phyloP scores from a whole-genome alignment of 2,113 vertebrate genomes.

The Oxyura jamaicensis region DNA sequence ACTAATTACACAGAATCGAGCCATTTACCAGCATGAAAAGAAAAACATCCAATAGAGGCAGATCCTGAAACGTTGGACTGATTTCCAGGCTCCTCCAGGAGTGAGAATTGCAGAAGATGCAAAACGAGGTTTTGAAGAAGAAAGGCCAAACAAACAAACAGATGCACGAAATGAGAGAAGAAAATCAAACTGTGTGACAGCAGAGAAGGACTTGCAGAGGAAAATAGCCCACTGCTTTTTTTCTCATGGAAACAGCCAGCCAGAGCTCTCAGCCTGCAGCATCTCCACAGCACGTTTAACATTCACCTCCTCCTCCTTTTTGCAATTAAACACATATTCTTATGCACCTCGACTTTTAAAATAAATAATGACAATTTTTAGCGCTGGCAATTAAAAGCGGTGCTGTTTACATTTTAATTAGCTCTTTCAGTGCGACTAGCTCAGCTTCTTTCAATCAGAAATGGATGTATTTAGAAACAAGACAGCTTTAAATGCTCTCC shows the following conservation, averaged over 20 bases:
- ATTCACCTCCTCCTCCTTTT: slow-evolving; percentile 52
- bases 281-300: slow-evolving; percentile 2
- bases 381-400: slow-evolving; percentile 30
- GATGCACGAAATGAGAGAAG: background rate
- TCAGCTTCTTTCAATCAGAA: slow-evolving; percentile 60
- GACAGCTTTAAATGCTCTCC: background rate
- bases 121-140: background rate
- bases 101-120: background rate
- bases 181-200: background rate
- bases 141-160: background rate
- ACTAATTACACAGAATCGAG: slow-evolving; percentile 35
- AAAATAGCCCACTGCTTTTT: background rate
- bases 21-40: slow-evolving; percentile 4
- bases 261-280: slow-evolving; percentile 8
- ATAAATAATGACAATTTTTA: slow-evolving; percentile 67
- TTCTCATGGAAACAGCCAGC: background rate
- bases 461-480: slow-evolving; percentile 47
- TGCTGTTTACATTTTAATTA: slow-evolving; percentile 47
- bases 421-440: slow-evolving; percentile 34
- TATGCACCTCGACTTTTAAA: slow-evolving; percentile 53
- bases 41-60: slow-evolving; percentile 32
- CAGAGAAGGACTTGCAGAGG: background rate
- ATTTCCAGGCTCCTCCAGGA: slow-evolving; percentile 5
- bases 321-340: slow-evolving; percentile 59
- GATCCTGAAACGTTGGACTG: background rate